Base-by-base conservation (phyloP, 2,888 invertebrate genomes). In the Prosopocoilus inquinatus region DNA sequence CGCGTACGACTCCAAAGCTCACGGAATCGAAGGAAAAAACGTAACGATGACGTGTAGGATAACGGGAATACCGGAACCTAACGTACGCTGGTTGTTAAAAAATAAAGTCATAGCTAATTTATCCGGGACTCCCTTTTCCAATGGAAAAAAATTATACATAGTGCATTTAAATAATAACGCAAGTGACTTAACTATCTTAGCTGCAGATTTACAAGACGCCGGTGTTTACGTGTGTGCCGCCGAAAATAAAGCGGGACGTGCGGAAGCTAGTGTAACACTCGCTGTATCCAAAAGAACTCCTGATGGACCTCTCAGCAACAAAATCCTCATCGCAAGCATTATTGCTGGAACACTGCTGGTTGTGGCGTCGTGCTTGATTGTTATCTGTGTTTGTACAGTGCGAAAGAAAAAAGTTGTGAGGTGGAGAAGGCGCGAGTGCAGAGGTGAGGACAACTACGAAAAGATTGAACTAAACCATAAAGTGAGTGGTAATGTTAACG, bases 191-290 rank as follows among this genome's bases (percentile, higher is more conserved):
- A 89, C 88, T 4, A 87, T 91, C 60, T 82, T 85, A 66, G 82
- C 86, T 32, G 86, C 86, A 5, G 89, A 89, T 58, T 75, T 86
- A 61, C 87, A 87, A 75, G 91, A 91, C 72, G 84, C 89, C 36
- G 91, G 90, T 39, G 80, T 84, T 46, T 91, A 91, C 70, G 84
- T 85, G 43, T 92, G 92, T 70, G 82, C 85, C 51, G 91, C 91
- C 0, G 90, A 91, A 73, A 91, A 91, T 71, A 85, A 88, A 73
- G 91, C 91, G 3, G 91, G 91, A 1, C 84, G 83, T 69, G 87
- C 86, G 9, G 87, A 89, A 75, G 87, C 87, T 15, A 86, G 86
- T 69, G 85, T 91, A 53, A 88, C 85, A 55, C 78, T 92, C 66
- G 82, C 85, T 1, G 85, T 91, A 59, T 84, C 87, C 41, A 83